phyloP scores from a whole-genome alignment of 2,888 invertebrate genomes.

The Gisinianus flammeolus region DNA sequence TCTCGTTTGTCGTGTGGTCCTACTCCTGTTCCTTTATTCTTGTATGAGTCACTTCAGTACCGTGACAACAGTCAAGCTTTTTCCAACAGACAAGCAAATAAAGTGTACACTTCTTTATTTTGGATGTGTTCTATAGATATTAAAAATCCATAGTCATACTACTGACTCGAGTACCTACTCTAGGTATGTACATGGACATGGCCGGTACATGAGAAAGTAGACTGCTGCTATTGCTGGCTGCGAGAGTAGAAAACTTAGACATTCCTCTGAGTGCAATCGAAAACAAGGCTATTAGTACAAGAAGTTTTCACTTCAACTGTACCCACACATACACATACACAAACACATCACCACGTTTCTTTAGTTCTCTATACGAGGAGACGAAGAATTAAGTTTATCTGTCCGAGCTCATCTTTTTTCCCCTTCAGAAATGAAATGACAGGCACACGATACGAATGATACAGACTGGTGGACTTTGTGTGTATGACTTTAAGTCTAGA shows the following conservation, averaged over 20 bases:
- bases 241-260: slow-evolving; percentile 3
- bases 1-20: not conserved
- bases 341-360: slow-evolving; percentile 35
- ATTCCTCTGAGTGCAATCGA: slow-evolving; percentile 17
- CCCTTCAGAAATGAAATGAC: slow-evolving; percentile 12
- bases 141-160: too few relatives aligned
- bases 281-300: slow-evolving; percentile 26
- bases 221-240: too few relatives aligned
- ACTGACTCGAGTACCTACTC: not conserved
- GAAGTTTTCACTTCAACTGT: slow-evolving; percentile 38
- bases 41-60: not conserved
- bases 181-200: not conserved
- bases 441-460: not conserved
- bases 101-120: too few relatives aligned
- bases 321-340: too few relatives aligned
- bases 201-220: not conserved
- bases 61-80: not conserved
- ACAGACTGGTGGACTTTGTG: too few relatives aligned
- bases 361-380: not conserved
- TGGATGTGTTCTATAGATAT: too few relatives aligned
- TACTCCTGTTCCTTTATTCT: not conserved
- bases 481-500: too few relatives aligned
- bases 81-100: too few relatives aligned
- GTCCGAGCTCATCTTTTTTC: slow-evolving; percentile 32
- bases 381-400: slow-evolving; percentile 11